Percentiles rank a stretch among this genome's conserved stretches.
Conservation (phyloP, 2,113 vertebrate species). For the Callospermophilus lateralis region DNA sequence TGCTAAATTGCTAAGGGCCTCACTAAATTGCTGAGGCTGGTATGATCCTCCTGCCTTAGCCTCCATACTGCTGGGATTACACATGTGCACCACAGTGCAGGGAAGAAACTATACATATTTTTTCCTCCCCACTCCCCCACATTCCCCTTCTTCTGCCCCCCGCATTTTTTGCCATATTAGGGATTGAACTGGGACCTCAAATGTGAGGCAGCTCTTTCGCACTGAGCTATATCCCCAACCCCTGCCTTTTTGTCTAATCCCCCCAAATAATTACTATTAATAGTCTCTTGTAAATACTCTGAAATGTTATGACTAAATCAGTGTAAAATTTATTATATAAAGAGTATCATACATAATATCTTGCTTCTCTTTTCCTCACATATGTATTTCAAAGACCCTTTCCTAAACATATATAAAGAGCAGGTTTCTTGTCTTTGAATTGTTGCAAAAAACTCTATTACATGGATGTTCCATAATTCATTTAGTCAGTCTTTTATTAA, state of each 20-base stretch:
- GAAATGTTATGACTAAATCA: constrained; percentile 25
- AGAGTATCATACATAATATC: not conserved
- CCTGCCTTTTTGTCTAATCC: not conserved
- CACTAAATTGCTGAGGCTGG: too few species aligned
- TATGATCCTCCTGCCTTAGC: too few species aligned
- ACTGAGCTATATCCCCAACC: too few species aligned
- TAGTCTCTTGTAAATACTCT: not conserved
- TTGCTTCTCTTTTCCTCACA: not conserved
- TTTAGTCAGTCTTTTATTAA: not conserved
- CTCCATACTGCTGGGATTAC: too few species aligned
- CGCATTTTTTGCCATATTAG: too few species aligned
- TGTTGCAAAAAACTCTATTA: not conserved
- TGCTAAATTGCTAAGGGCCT: too few species aligned
- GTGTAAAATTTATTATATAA: constrained; percentile 23
- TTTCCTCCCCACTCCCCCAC: too few species aligned
- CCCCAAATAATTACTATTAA: not conserved
- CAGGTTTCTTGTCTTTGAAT: not conserved
- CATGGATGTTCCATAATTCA: not conserved
- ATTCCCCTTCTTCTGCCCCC: too few species aligned
- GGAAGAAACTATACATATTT: too few species aligned
- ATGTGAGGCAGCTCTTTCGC: too few species aligned
- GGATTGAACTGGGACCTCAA: too few species aligned
- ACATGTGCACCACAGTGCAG: too few species aligned
- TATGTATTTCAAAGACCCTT: constrained; percentile 29
- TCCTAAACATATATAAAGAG: not conserved